Base-by-base conservation (phyloP, 2,113 vertebrate species). In the Herpailurus yagouaroundi region DNA sequence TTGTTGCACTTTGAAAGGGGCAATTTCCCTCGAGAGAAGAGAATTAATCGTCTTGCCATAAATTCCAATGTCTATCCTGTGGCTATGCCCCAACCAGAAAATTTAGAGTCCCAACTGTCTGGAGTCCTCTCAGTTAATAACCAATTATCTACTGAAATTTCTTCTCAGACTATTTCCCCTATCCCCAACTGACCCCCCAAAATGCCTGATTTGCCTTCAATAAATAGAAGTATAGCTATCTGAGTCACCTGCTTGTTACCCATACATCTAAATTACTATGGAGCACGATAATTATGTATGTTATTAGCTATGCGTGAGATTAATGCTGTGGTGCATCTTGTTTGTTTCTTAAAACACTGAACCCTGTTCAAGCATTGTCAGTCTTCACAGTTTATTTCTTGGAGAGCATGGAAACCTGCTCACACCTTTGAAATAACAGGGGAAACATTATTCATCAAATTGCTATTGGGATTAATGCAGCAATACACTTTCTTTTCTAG, bases 251-350 rank as follows among this genome's bases (percentile, higher is more conserved):
- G 31, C 83, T 96, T 69, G 82, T 55, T 73, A 38, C 18, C 19
- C 74, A 71, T 86, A 73, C 66, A n/a, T 81, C 68, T 97, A 94
- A 95, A 84, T 97, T 84, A 74, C 73, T 80, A 50, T 93, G 38
- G 45, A 69, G 33, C 55, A 83, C n/a, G 33, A 64, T 81, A 18
- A 63, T 69, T 52, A 55, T 55, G 48, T 60, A 73, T 60, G 38
- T 80, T 74, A 69, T 84, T 73, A 86, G 80, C 77, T 66, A 89
- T 36, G 18, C 15, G 52, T 48, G n/a, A 93, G 29, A 90, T 82
- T 86, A 82, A 90, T 48, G 21, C 71, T 85, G 15, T 66, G 66
- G 27, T 81, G 33, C 60, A n/a, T 71, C 41, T 91, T 82, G 31
- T 60, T 64, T 92, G n/a, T 74, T 66, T 74, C 82, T 71, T 66